These are phyloP conservation scores for Eupithecia centaureata DNA, from an alignment of 2,888 invertebrate species.

Conservation along the genomic window DNA sequence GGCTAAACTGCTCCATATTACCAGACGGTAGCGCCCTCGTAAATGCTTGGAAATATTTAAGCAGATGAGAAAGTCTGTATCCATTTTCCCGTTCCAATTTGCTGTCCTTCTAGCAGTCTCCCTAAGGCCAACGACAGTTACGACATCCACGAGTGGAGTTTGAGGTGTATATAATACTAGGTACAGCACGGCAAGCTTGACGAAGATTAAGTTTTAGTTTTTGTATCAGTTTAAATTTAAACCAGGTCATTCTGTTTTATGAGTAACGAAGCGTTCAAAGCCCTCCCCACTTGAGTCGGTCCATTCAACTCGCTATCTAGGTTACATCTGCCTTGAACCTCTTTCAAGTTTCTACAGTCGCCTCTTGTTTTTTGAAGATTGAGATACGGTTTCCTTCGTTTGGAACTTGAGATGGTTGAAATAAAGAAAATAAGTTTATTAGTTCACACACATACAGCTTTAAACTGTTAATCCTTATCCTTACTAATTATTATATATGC, in stretches of 20 bases:
- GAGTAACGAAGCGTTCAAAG: neutral
- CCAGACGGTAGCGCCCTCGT: no score
- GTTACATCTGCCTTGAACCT: conserved; percentile 14
- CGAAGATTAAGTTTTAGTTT: neutral
- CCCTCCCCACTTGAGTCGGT: conserved; percentile 7
- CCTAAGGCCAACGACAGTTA: neutral
- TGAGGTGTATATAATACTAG: neutral
- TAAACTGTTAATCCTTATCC: no score
- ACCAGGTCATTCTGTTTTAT: neutral
- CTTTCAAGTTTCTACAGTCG: conserved; percentile 10
- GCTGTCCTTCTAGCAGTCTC: no score
- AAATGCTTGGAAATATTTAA: no score
- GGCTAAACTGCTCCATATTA: no score
- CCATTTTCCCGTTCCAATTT: no score
- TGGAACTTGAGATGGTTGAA: neutral
- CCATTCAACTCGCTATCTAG: conserved; percentile 20
- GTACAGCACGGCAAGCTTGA: neutral
- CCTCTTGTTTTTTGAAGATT: conserved; percentile 6
- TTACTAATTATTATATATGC: no score
- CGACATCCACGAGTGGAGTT: neutral
- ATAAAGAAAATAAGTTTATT: no score
- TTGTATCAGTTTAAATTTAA: neutral
- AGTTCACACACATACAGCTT: no score
- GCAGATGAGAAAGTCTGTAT: no score
- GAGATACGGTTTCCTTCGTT: neutral